Conservation (phyloP, 2,797 vertebrate species). For the Microctenopoma steveboyesi region DNA sequence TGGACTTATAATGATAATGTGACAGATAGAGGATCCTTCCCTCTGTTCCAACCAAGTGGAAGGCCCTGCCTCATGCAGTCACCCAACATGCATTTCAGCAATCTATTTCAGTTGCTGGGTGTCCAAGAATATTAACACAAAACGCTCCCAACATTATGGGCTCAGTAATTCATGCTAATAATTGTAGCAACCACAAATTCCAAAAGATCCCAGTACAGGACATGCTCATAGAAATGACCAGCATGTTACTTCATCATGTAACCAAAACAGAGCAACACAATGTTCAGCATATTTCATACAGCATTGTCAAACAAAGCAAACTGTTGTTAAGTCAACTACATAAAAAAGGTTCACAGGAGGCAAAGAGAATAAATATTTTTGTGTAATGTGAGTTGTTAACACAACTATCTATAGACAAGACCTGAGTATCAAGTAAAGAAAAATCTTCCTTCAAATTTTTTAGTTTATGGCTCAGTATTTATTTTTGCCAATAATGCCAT, state of each 20-base stretch:
- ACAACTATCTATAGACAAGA: too few species aligned
- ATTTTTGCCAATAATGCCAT: too few species aligned
- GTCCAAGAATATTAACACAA: conserved; percentile 64
- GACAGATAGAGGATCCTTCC: conserved; percentile 41
- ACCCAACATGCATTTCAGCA: conserved; percentile 68
- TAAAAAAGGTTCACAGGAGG: not conserved
- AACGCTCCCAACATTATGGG: conserved; percentile 47
- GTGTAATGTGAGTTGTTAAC: too few species aligned
- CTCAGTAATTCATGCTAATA: conserved; percentile 53
- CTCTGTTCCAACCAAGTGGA: conserved; percentile 47
- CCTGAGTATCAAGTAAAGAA: too few species aligned
- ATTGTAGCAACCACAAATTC: not conserved
- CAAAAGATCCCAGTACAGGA: not conserved
- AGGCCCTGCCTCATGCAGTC: conserved; percentile 49
- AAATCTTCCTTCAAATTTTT: too few species aligned
- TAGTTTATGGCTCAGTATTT: too few species aligned
- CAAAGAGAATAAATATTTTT: not conserved
- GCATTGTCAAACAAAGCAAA: not conserved
- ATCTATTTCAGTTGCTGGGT: conserved; percentile 63
- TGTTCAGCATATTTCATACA: not conserved
- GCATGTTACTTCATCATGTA: not conserved
- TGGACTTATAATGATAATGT: conserved; percentile 46
- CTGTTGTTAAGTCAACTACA: not conserved
- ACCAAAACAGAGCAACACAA: not conserved
- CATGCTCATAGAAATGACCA: not conserved